phyloP scores from a whole-genome alignment of 2,888 invertebrate species.

The Zeuzera pyrina region DNA sequence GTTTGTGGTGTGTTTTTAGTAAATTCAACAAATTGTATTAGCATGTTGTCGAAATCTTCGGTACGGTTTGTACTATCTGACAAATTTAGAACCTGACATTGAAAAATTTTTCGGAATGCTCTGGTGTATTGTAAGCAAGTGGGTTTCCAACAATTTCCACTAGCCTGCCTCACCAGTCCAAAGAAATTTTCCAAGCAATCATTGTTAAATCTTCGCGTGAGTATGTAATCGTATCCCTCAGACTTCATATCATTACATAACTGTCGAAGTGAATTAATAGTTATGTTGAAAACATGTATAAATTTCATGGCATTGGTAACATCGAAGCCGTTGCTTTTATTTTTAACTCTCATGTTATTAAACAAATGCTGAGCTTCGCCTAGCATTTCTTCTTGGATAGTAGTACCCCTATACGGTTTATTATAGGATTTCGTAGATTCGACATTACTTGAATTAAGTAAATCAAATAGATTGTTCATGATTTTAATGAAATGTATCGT shows the following conservation, averaged over 20 bases:
- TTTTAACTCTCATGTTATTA: background rate
- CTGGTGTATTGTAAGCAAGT: slow-evolving; percentile 2
- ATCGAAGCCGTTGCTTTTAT: background rate
- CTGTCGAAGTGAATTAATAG: slow-evolving; percentile 1
- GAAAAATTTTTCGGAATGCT: slow-evolving; percentile 1
- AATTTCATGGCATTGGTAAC: background rate
- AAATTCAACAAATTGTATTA: background rate
- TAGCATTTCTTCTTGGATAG: background rate
- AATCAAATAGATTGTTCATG: background rate
- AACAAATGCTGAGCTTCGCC: background rate
- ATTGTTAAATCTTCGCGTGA: slow-evolving; percentile 3
- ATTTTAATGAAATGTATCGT: background rate
- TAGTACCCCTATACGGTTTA: background rate
- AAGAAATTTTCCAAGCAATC: slow-evolving; percentile 3
- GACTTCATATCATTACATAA: slow-evolving; percentile 1
- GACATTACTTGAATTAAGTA: background rate
- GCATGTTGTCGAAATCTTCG: background rate
- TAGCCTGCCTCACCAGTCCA: background rate
- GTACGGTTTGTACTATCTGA: background rate
- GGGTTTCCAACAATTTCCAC: slow-evolving; percentile 1
- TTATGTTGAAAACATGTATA: background rate
- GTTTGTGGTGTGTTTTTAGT: background rate
- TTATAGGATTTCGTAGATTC: background rate
- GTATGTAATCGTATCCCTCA: background rate
- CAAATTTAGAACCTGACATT: slow-evolving; percentile 1